A percentile compares a stretch with the other conserved stretches of the same genome.
Evolutionary conservation across 2,888 invertebrate genomes (phyloP).

Genomic region (Colletes collaris): DNA sequence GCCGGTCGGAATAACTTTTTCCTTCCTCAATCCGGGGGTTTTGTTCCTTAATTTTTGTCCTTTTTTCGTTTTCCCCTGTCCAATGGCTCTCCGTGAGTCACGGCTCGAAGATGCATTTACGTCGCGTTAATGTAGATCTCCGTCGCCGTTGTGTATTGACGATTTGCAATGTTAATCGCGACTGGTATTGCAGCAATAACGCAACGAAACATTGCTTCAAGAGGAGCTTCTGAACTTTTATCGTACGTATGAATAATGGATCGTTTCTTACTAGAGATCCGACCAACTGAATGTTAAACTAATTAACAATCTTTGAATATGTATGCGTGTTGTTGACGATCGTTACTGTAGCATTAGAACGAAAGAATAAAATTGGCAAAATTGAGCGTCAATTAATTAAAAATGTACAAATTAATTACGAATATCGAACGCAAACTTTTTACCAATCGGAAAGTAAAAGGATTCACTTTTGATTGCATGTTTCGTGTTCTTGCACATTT

Average conservation of each 20-base stretch:
- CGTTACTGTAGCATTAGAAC: background rate
- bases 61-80: background rate
- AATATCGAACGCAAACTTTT: too few relatives aligned
- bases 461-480: too few relatives aligned
- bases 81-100: background rate
- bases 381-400: too few relatives aligned
- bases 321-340: background rate
- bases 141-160: conserved; percentile 1
- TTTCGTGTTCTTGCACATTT: too few relatives aligned
- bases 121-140: conserved; percentile 17
- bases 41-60: background rate
- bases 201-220: conserved; percentile 8
- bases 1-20: background rate
- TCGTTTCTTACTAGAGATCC: background rate
- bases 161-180: conserved; percentile 49
- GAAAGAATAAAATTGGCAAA: too few relatives aligned
- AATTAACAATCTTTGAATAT: conserved; percentile 4
- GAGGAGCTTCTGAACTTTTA: conserved; percentile 23
- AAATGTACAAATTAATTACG: too few relatives aligned
- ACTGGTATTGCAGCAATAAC: background rate
- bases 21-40: background rate
- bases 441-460: too few relatives aligned
- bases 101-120: background rate
- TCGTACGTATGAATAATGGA: conserved; percentile 25
- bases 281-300: background rate